These are phyloP conservation scores for Rhyacichthys aspro DNA, from an alignment of 2,797 vertebrate genomes.

Conservation along the genomic window DNA sequence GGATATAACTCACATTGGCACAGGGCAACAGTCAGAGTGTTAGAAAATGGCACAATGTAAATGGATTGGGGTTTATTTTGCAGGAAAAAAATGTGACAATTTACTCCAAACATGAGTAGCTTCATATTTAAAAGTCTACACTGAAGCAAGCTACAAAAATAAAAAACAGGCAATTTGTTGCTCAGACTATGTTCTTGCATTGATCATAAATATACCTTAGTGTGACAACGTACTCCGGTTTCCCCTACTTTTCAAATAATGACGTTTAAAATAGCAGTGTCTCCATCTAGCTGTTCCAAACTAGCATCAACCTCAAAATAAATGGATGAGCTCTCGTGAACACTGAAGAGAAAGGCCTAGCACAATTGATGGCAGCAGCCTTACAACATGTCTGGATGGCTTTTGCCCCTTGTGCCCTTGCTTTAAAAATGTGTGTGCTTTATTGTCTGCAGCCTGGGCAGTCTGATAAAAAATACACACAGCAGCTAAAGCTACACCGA, in stretches of 20 bases:
- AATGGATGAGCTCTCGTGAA: constrained; percentile 49
- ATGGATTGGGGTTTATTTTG: no score
- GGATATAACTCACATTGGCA: no score
- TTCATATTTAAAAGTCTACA: no score
- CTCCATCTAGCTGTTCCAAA: background rate
- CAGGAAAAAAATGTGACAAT: no score
- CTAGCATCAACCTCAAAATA: constrained; percentile 8
- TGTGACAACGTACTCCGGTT: background rate
- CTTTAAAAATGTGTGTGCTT: constrained; percentile 10
- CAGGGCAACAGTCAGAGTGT: no score
- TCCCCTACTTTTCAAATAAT: background rate
- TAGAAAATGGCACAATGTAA: no score
- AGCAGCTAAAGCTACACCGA: constrained; percentile 12
- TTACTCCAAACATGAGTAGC: no score
- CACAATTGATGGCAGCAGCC: constrained; percentile 36
- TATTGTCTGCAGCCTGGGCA: constrained; percentile 36
- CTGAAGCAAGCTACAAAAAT: no score
- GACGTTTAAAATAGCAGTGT: no score
- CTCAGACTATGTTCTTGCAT: no score
- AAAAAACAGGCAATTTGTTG: no score
- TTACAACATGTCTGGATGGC: constrained; percentile 37
- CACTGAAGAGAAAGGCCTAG: constrained; percentile 34
- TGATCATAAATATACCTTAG: background rate
- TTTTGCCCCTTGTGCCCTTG: constrained; percentile 32
- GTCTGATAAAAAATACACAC: constrained; percentile 42